These are phyloP conservation scores for Periophthalmodon schlosseri DNA, from an alignment of 2,113 vertebrate genomes.

Conservation along the genomic window DNA sequence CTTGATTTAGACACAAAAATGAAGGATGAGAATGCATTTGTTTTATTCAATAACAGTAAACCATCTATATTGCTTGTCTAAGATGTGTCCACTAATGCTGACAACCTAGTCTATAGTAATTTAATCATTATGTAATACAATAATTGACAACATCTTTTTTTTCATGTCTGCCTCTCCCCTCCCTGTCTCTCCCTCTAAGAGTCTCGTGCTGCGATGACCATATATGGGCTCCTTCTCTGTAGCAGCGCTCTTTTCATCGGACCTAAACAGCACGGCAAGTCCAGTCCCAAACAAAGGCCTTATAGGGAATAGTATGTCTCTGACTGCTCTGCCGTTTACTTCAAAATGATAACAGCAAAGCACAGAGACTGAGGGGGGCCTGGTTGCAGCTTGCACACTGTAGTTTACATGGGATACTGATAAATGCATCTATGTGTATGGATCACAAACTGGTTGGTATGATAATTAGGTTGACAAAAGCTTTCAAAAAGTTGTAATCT, in stretches of 20 bases:
- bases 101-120: constrained; percentile 12
- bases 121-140: constrained; percentile 20
- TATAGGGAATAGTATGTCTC: constrained; percentile 91
- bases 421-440: neutral
- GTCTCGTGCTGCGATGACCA: constrained; percentile 82
- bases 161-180: constrained; percentile 21
- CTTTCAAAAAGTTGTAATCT: neutral
- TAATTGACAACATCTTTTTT: constrained; percentile 51
- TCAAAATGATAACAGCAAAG: constrained; percentile 79
- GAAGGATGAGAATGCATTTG: constrained; percentile 39
- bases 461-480: neutral
- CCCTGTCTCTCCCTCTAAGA: constrained; percentile 32
- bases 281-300: constrained; percentile 95
- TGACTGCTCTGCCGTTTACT: constrained; percentile 74
- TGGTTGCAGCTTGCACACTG: constrained; percentile 50
- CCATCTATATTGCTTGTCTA: neutral
- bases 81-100: neutral
- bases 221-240: constrained; percentile 91
- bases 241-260: constrained; percentile 75
- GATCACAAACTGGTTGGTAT: neutral
- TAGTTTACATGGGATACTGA: constrained; percentile 31
- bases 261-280: constrained; percentile 88
- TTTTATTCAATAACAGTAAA: constrained; percentile 23
- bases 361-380: constrained; percentile 43
- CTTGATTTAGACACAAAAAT: constrained; percentile 36